Percentiles rank a stretch among this genome's conserved stretches.
Evolutionary conservation across 2,113 vertebrate genomes (phyloP).

Genomic region (Chloebia gouldiae): DNA sequence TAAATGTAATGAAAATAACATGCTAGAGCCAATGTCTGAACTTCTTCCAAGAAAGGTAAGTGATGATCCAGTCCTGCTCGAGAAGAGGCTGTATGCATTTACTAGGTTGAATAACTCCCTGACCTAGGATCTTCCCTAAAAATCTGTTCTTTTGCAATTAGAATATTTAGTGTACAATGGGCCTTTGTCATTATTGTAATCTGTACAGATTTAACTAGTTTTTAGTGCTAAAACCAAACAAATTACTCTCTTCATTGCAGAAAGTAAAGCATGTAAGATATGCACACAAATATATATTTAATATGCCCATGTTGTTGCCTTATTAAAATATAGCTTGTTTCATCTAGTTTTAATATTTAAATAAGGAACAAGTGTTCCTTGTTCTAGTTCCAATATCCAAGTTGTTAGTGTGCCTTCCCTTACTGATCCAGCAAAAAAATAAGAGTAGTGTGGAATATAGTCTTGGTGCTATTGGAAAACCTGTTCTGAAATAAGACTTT

Average conservation of each 20-base stretch:
- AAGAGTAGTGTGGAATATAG: not conserved
- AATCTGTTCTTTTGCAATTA: not conserved
- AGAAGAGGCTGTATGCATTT: not conserved
- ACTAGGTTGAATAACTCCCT: not conserved
- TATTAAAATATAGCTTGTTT: not conserved
- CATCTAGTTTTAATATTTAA: not conserved
- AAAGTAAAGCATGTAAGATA: not conserved
- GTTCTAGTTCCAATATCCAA: not conserved
- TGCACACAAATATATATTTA: accelerated
- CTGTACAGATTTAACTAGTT: not conserved
- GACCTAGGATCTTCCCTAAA: not conserved
- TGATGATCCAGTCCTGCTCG: not conserved
- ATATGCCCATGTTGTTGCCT: not conserved
- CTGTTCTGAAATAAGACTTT: not conserved
- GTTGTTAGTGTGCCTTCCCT: not conserved
- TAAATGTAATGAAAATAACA: not conserved
- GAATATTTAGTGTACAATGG: not conserved
- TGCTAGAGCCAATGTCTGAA: not conserved
- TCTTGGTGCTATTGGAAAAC: not conserved
- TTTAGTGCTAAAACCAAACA: not conserved
- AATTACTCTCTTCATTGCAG: not conserved
- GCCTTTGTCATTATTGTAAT: not conserved
- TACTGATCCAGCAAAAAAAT: not conserved
- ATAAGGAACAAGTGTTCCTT: not conserved
- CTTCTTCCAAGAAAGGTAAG: conserved; percentile 63